phyloP scores from a whole-genome alignment of 2,797 vertebrate species.

The Pteronotus mesoamericanus region DNA sequence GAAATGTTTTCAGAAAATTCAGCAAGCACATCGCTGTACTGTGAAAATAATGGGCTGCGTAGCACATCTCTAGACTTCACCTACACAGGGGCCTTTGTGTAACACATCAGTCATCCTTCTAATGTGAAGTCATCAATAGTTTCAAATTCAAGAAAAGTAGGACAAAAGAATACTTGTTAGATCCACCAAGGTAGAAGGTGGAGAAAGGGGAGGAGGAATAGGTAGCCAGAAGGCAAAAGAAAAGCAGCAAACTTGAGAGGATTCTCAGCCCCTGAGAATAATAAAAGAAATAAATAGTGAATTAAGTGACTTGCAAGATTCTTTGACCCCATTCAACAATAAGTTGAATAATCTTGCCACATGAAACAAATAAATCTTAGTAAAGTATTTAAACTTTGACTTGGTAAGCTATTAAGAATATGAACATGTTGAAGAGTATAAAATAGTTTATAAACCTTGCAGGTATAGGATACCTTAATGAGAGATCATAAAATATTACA shows the following conservation, averaged over 20 bases:
- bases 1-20: slow-evolving; percentile 53
- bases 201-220: background rate
- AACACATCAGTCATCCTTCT: slow-evolving; percentile 49
- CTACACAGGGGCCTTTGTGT: slow-evolving; percentile 39
- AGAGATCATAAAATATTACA: slow-evolving; percentile 1
- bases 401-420: slow-evolving; percentile 30
- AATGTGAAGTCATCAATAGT: slow-evolving; percentile 29
- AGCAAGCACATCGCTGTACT: slow-evolving; percentile 26
- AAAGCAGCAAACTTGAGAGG: background rate
- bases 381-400: background rate
- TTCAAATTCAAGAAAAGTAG: slow-evolving; percentile 44
- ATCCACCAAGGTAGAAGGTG: slow-evolving; percentile 23
- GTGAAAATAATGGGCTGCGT: slow-evolving; percentile 51
- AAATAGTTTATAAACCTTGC: background rate
- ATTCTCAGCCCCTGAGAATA: background rate
- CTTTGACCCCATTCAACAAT: background rate
- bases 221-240: slow-evolving; percentile 41
- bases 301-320: slow-evolving; percentile 29
- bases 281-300: slow-evolving; percentile 26
- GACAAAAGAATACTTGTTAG: slow-evolving; percentile 54
- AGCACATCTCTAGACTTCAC: slow-evolving; percentile 34
- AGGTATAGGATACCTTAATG: background rate
- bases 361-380: background rate
- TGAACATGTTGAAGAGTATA: slow-evolving; percentile 5
- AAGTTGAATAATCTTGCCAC: background rate